Evolutionary conservation across 2,797 vertebrate species (phyloP).

Genomic region (Phrynocephalus vlangalii): DNA sequence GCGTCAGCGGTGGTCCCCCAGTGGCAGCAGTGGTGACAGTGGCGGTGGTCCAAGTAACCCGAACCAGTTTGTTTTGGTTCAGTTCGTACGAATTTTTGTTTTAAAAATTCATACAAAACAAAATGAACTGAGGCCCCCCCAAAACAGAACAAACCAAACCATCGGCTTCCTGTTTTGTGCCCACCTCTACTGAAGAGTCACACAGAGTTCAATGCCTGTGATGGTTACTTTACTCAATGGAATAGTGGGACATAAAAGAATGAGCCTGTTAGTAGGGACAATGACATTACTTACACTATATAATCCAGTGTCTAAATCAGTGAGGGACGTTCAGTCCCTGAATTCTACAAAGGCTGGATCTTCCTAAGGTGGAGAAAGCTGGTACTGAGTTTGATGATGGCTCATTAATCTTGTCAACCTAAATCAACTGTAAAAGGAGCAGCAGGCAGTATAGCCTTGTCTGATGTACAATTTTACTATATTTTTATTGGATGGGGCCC

Average conservation of each 20-base stretch:
- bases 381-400: constrained; percentile 54
- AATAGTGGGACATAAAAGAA: neutral
- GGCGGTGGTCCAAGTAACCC: no score
- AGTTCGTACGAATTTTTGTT: no score
- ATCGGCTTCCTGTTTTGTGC: no score
- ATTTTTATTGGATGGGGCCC: neutral
- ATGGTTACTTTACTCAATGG: neutral
- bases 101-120: no score
- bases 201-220: neutral
- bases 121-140: no score
- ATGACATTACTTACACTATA: neutral
- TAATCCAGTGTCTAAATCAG: constrained; percentile 13
- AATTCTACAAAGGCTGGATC: constrained; percentile 57
- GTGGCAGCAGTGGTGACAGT: no score
- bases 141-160: no score
- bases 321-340: constrained; percentile 35
- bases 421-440: constrained; percentile 10
- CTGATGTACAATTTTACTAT: constrained; percentile 3
- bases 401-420: constrained; percentile 64
- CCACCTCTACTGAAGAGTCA: no score
- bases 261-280: neutral
- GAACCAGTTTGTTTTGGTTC: no score
- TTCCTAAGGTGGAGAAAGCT: constrained; percentile 51
- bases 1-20: no score
- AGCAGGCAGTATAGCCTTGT: constrained; percentile 8